Percentiles rank a stretch among this genome's conserved stretches.
Evolutionary conservation across 2,113 vertebrate species (phyloP).

Genomic region (Origma solitaria): DNA sequence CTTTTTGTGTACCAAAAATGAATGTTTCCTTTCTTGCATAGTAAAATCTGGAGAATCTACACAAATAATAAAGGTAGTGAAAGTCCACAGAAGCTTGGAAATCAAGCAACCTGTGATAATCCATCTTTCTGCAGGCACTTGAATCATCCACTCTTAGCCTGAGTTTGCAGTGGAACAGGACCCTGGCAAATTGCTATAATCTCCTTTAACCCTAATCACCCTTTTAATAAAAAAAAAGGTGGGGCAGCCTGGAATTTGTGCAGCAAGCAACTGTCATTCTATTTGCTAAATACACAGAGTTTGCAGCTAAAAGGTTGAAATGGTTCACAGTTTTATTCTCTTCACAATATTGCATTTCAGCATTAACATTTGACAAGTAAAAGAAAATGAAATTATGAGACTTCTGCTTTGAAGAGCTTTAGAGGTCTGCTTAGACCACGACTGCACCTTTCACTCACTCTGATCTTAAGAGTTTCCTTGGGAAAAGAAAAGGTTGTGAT

Average conservation of each 20-base stretch:
- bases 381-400: constrained; percentile 2
- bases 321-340: constrained; percentile 12
- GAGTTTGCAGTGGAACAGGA: neutral
- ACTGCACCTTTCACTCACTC: neutral
- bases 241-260: neutral
- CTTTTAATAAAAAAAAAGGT: constrained; percentile 36
- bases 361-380: constrained; percentile 14
- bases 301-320: neutral
- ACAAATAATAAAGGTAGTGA: neutral
- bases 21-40: neutral
- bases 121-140: neutral
- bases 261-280: neutral
- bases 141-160: neutral
- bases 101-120: neutral
- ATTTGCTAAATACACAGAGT: constrained; percentile 3
- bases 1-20: neutral
- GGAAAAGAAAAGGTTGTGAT: neutral
- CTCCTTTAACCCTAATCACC: constrained; percentile 26
- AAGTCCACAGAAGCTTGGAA: neutral
- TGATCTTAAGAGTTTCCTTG: neutral
- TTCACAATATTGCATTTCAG: constrained; percentile 16
- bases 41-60: neutral
- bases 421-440: neutral
- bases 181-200: constrained; percentile 25
- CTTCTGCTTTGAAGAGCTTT: neutral